Conservation (phyloP, 2,113 vertebrate species). For the Eulemur macaco region DNA sequence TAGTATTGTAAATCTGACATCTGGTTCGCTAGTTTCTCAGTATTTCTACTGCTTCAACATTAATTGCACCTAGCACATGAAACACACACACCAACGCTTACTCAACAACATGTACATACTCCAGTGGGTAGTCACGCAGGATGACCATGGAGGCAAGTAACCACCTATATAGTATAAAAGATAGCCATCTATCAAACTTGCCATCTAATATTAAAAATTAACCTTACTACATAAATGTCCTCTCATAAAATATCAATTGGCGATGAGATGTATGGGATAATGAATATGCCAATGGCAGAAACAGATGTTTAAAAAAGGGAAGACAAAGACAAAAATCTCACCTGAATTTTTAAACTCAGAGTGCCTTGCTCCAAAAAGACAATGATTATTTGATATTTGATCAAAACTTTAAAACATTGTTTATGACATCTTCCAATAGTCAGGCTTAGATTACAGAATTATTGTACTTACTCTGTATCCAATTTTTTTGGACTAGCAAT, state of each 20-base stretch:
- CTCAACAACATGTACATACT: neutral
- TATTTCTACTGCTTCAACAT: constrained; percentile 21
- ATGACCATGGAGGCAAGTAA: neutral
- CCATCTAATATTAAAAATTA: constrained; percentile 22
- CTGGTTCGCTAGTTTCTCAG: neutral
- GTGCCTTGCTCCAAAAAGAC: neutral
- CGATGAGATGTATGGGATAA: neutral
- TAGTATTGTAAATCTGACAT: neutral
- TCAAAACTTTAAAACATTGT: neutral
- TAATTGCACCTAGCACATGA: neutral
- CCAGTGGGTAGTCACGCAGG: neutral
- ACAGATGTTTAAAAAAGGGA: neutral
- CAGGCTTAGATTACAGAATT: neutral
- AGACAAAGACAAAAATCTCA: neutral
- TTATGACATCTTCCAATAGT: neutral
- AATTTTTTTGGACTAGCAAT: constrained; percentile 96
- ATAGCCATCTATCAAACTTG: neutral
- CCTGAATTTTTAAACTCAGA: neutral
- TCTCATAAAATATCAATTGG: neutral
- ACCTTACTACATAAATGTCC: neutral
- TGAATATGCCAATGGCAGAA: neutral
- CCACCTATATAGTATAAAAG: neutral
- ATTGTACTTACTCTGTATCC: constrained; percentile 92
- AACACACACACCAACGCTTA: constrained; percentile 5
- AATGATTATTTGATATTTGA: neutral